These are phyloP conservation scores for Paralichthys olivaceus DNA, from an alignment of 2,113 vertebrate species.

Conservation along the genomic window DNA sequence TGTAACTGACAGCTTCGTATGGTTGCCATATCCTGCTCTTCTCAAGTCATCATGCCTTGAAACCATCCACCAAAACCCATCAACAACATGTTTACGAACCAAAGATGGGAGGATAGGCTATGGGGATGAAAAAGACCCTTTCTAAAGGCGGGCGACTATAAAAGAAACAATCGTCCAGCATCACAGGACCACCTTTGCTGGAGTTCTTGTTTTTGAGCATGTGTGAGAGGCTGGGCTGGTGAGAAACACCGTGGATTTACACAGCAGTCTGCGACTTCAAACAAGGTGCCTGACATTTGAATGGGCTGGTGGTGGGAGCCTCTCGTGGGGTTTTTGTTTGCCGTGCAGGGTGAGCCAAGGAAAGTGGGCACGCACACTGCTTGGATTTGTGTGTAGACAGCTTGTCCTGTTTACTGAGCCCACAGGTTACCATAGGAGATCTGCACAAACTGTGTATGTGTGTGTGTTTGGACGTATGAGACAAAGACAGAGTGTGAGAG, in stretches of 20 bases:
- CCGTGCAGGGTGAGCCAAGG: slow-evolving; percentile 75
- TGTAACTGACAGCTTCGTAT: slow-evolving; percentile 69
- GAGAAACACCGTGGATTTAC: slow-evolving; percentile 78
- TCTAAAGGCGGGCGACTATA: slow-evolving; percentile 61
- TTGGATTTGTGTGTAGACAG: slow-evolving; percentile 73
- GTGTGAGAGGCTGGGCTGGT: slow-evolving; percentile 66
- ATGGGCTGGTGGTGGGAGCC: slow-evolving; percentile 75
- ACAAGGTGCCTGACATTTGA: slow-evolving; percentile 78
- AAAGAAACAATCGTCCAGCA: slow-evolving; percentile 66
- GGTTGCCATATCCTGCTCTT: slow-evolving; percentile 72
- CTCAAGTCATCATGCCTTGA: slow-evolving; percentile 53
- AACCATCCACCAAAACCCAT: slow-evolving; percentile 41
- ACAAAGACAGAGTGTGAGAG: slow-evolving; percentile 61
- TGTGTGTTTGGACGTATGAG: slow-evolving; percentile 26
- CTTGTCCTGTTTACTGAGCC: slow-evolving; percentile 74
- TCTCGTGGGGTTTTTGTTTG: slow-evolving; percentile 77
- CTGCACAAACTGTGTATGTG: slow-evolving; percentile 48
- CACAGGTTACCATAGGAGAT: slow-evolving; percentile 80
- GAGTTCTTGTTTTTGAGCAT: slow-evolving; percentile 60
- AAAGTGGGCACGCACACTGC: slow-evolving; percentile 72
- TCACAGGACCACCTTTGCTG: slow-evolving; percentile 73
- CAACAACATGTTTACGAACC: slow-evolving; percentile 66
- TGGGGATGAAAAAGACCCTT: slow-evolving; percentile 45
- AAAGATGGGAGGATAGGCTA: slow-evolving; percentile 49
- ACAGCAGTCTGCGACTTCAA: slow-evolving; percentile 76